Base-by-base conservation (phyloP, 2,888 invertebrate species). In the Nymphalis c-album region DNA sequence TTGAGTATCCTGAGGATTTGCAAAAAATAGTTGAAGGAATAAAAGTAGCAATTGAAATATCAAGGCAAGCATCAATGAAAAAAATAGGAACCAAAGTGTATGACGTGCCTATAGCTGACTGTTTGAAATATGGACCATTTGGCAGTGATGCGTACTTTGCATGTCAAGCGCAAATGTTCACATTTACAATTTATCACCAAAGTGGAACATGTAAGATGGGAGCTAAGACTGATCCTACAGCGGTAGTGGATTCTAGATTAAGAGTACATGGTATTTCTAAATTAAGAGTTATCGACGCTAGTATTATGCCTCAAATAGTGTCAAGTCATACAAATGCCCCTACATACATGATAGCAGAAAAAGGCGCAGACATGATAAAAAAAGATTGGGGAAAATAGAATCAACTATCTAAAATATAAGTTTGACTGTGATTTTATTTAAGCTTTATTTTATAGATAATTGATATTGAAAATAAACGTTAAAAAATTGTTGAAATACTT, bases 261-360 rank as follows among this genome's bases (percentile, higher is more conserved):
- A 88, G 89, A 73, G 94, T 95, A 0, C 94, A 95, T 76, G 96
- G 96, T 7, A 89, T 96, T 16, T 86, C 92, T 17, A 93, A 94
- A 6, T 85, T 97, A 51, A 89, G 97, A 73, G 96, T 97, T 0
- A 94, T 96, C 67, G 96, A 97, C 80, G 96, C 96, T 0, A 96
- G 96, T 73, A 93, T 97, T 53, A 97, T 97, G 94, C 97, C 97
- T 0, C 94, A 94, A 81, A 94, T 97, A 55, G 94, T 95, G 0
- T 94, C 96, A 0, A 95, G 95, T 26, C 96, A 96, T 80, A 96
- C 96, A 0, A 96, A 96, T 76, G 95, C 96, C 0, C 95, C 96
- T 0, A 93, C 93, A 0, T 96, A 94, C 71, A 96, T 97, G 96
- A 96, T 97, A 76, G 96, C 96, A 3, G 97, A 97, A 82, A 96